Evolutionary conservation across 2,888 invertebrate species (phyloP), one percentile per base, ranked within the genome.

Genomic region (Athrips mouffetella): DNA sequence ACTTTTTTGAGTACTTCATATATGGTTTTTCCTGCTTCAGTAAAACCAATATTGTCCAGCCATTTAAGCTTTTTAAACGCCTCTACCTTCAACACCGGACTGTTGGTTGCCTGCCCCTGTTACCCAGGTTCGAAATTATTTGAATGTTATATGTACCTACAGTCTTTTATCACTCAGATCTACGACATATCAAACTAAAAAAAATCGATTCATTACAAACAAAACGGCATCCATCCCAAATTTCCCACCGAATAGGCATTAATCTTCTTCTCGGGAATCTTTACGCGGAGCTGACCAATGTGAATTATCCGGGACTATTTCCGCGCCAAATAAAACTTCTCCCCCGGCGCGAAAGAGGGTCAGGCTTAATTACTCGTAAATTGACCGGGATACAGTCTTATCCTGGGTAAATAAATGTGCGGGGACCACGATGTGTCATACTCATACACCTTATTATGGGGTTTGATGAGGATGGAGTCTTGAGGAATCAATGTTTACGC

Each of bases 331-430:
- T 87, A 86, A 87, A 87, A 87, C 70, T 84, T 80, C 78, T 76
- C 85, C 84, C 80, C 69, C 67, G 58, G 65, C 67, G 74, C 62
- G 76, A 79, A 82, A 84, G 86, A 88, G 87, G 88, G 87, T 83
- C 81, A 78, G 77, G 65, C 81, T 87, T 87, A 88, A 88, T 88
- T 88, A 87, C 86, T 82, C 87, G 85, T 87, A 84, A 87, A 88
- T 87, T 84, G 87, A 83, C 82, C 78, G 73, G 80, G 76, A 74
- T 77, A 72, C 73, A 75, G 77, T 80, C 76, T 80, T 81, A 81
- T 80, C 77, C 73, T 54, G 66, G 70, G 74, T 77, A 75, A 76
- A 81, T 74, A 73, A 73, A 71, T 73, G 70, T 64, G 65, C 52
- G 59, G 58, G 76, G 69, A 73, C 80, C 78, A 79, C 70, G 70